Base-by-base conservation (phyloP, 2,113 vertebrate genomes). In the Synchiropus splendidus region DNA sequence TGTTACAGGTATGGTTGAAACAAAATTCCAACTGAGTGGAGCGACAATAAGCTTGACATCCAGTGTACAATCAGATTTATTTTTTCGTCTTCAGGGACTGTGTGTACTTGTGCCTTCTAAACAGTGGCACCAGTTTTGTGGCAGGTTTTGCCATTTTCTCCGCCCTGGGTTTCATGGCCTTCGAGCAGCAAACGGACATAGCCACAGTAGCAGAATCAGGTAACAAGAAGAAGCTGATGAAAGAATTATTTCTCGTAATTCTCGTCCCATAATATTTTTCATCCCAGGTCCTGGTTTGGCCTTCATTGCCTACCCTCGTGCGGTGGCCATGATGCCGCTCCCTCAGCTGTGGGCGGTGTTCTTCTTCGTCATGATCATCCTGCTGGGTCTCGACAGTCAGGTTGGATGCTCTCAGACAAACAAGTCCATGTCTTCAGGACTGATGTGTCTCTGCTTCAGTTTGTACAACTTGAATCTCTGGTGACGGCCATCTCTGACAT, bases 131-230 rank as follows among this genome's bases (percentile, higher is more conserved):
- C 53, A 97, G 94, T 68, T 94, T 97, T 31, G 54, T 89, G 30
- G 90, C 94, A 6, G 94, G 94, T 8, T 94, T 97, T 79, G 91
- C 92, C 48, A 92, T 97, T 52, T 95, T 97, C 79, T 94, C 92
- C 16, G 89, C 84, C 39, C 80, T 95, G 58, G 86, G 86, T 48
- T 95, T 94, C 69, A 94, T 95, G 91, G 87, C 91, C 2, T 81
- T 45, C 36, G 88, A 95, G 50, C 90, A 93, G 60, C 82, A 86
- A 0, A 61, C 84, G 2, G 81, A 86, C 54, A 91, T 95, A 54
- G 86, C 92, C 42, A 79, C 83, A 51, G 92, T 95, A 56, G 90
- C 92, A 3, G 85, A 91, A 65, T 91, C 90, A 69, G 92, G 92
- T 91, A n/a, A n/a, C n/a, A n/a, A n/a, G n/a, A n/a, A n/a, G 38